These are phyloP conservation scores for Synergus umbraculus DNA, from an alignment of 2,888 invertebrate genomes.

Conservation along the genomic window DNA sequence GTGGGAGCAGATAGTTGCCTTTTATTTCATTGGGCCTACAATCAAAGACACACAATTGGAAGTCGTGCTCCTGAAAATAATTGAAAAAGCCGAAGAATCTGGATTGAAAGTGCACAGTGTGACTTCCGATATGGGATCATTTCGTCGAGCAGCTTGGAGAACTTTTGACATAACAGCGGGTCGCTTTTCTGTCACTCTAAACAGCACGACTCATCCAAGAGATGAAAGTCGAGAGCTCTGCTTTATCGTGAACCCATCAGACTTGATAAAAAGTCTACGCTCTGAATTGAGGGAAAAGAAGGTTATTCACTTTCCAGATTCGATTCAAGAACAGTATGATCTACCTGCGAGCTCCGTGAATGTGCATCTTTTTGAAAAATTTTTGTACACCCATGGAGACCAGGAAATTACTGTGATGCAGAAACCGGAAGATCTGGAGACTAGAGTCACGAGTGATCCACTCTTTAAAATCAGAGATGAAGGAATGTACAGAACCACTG, in stretches of 20 bases:
- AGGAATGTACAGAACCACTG: neutral
- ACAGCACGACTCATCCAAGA: neutral
- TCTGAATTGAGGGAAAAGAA: neutral
- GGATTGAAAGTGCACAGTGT: constrained; percentile 12
- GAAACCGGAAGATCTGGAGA: neutral
- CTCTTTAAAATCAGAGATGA: neutral
- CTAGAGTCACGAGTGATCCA: constrained; percentile 1
- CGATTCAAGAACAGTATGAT: constrained; percentile 5
- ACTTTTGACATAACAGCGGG: constrained; percentile 8
- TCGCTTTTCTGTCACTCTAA: neutral
- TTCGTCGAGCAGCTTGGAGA: neutral
- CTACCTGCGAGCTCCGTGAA: neutral
- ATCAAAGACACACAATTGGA: neutral
- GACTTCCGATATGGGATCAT: constrained; percentile 9
- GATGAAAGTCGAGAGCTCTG: constrained; percentile 3
- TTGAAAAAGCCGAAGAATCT: neutral
- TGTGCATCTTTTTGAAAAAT: neutral
- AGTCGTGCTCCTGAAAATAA: neutral
- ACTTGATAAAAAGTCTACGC: neutral
- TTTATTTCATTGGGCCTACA: constrained; percentile 7
- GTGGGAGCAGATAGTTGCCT: constrained; percentile 3
- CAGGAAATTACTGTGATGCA: constrained; percentile 11
- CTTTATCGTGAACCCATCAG: constrained; percentile 7
- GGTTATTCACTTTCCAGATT: neutral
- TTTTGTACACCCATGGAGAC: neutral